Percentiles rank a stretch among this genome's conserved stretches.
phyloP scores from a whole-genome alignment of 2,888 invertebrate genomes.

The Empis stercorea region DNA sequence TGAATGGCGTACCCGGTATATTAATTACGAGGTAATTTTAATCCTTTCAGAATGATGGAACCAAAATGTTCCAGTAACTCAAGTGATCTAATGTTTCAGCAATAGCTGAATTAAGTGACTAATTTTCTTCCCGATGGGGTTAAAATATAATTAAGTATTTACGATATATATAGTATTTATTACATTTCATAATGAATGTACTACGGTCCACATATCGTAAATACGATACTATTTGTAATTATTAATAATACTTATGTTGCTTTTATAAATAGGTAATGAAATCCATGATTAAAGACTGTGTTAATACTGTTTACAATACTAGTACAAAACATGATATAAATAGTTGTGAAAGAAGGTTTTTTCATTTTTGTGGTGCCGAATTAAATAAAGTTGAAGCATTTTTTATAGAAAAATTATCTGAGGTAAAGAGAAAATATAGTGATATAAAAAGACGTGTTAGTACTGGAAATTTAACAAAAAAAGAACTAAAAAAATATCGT shows the following conservation, averaged over 20 bases:
- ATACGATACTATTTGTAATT: too few relatives aligned
- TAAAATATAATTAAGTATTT: too few relatives aligned
- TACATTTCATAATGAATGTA: too few relatives aligned
- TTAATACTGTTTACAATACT: constrained; percentile 43
- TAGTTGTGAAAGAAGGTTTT: constrained; percentile 70
- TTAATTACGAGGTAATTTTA: constrained; percentile 50
- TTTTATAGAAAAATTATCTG: constrained; percentile 79
- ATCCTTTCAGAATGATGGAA: too few relatives aligned
- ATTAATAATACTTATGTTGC: too few relatives aligned
- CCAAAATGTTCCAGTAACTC: too few relatives aligned
- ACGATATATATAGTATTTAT: too few relatives aligned
- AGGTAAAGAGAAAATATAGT: constrained; percentile 69
- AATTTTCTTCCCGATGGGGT: too few relatives aligned
- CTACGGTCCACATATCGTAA: too few relatives aligned
- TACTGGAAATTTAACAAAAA: constrained; percentile 50
- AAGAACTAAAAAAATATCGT: too few relatives aligned
- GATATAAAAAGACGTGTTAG: constrained; percentile 40
- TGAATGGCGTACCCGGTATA: constrained; percentile 84
- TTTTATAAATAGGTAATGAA: constrained; percentile 57
- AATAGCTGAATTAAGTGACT: too few relatives aligned
- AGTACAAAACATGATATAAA: constrained; percentile 27
- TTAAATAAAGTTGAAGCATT: constrained; percentile 80
- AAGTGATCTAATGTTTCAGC: too few relatives aligned
- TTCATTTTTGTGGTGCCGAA: constrained; percentile 73
- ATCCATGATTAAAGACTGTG: constrained; percentile 63